Evolutionary conservation across 1,140 invertebrate species (phyloP), one percentile per base, ranked within the genome.

Genomic region (Pararge aegeria): DNA sequence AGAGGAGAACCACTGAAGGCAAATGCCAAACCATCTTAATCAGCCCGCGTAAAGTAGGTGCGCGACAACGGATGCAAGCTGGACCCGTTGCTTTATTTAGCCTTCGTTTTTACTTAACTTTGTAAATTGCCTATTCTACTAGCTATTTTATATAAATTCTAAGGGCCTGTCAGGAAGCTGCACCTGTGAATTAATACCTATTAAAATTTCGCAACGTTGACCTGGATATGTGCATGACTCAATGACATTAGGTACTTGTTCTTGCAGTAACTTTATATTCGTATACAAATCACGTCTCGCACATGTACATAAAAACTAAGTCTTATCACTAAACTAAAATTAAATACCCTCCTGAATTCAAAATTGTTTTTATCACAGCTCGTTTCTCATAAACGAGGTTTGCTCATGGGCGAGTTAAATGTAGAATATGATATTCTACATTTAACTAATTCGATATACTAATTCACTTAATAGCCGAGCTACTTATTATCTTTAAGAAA

Each of bases 211-310:
- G 38, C 38, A 42, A 42, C 38, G 38, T 18, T 42, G 38, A 42
- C 38, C 38, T 42, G 38, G 16, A 42, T 42, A 42, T 42, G 13
- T 42, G 13, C 38, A 42, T 42, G 38, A 42, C 38, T 42, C 38
- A 42, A 24, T 24, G 38, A 16, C 13, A 5, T 18, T 9, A 24
- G 24, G 7, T 42, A 18, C 38, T 18, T 42, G 16, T 16, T 18
- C 38, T 42, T 7, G 5, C 38, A 18, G 12, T 42, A 16, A 24
- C n/a, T 24, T 42, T 18, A 12, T 42, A 38, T 38, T 38, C 9
- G 34, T 42, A 42, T 12, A 18, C 38, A 42, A 42, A 18, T 18
- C 38, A 42, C 38, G 13, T 42, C 13, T 34, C 10, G 9, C 10
- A 3, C 10, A 3, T 34, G 7, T 0, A 30, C 10, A 10, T 30